phyloP scores from a whole-genome alignment of 2,113 vertebrate species.

The Lagopus muta region DNA sequence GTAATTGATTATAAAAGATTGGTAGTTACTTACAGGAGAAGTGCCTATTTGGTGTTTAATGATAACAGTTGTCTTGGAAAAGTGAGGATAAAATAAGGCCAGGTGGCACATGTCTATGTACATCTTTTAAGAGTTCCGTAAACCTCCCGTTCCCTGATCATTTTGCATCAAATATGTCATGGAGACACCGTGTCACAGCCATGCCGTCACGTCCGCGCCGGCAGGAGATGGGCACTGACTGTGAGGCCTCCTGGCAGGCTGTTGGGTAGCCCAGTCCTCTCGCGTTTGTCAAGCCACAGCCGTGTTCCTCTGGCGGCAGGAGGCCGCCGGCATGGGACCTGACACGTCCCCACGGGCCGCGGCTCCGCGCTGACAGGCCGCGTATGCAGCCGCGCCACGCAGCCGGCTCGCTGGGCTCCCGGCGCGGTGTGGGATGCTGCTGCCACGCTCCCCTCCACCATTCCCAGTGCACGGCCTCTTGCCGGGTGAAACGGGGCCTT shows the following conservation, averaged over 20 bases:
- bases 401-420: not conserved
- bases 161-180: constrained; percentile 55
- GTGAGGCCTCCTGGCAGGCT: constrained; percentile 83
- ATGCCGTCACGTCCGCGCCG: constrained; percentile 9
- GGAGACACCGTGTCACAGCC: constrained; percentile 68
- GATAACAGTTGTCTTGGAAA: constrained; percentile 39
- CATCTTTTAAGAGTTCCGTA: constrained; percentile 41
- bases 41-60: not conserved
- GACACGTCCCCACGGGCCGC: constrained; percentile 58
- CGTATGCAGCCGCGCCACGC: constrained; percentile 64
- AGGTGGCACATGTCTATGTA: not conserved
- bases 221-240: constrained; percentile 75
- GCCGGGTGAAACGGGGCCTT: not conserved
- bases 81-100: not conserved
- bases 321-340: constrained; percentile 58
- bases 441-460: not conserved
- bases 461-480: not conserved
- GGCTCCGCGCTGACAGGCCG: constrained; percentile 73
- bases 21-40: constrained; percentile 56
- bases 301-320: constrained; percentile 64
- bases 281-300: constrained; percentile 81
- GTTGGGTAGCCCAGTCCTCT: constrained; percentile 79
- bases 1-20: constrained; percentile 68
- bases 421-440: no score
- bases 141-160: constrained; percentile 1